Evolutionary conservation across 2,113 vertebrate species (phyloP).

Genomic region (Cervus canadensis): DNA sequence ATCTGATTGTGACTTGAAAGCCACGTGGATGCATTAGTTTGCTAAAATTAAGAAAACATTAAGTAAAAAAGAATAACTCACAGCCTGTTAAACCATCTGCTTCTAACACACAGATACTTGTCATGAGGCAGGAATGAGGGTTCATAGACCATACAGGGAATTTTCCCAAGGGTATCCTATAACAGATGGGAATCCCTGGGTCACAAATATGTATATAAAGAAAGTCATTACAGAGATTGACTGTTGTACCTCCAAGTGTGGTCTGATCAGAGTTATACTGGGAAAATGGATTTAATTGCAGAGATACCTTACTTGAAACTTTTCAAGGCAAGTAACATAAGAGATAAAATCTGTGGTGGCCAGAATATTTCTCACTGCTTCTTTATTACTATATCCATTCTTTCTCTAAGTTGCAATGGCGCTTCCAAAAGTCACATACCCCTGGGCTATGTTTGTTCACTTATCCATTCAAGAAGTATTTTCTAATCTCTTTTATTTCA

Average conservation of each 20-base stretch:
- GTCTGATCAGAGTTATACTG: background rate
- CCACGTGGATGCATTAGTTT: background rate
- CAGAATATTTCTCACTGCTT: background rate
- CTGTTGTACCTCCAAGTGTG: background rate
- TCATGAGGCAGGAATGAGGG: background rate
- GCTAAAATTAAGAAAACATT: constrained; percentile 40
- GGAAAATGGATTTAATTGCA: background rate
- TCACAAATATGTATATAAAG: background rate
- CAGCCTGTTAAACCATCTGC: constrained; percentile 19
- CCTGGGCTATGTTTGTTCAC: background rate
- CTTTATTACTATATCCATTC: background rate
- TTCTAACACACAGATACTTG: constrained; percentile 5
- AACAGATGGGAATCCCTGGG: background rate
- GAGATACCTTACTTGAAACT: background rate
- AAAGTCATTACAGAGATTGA: background rate
- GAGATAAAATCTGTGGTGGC: background rate
- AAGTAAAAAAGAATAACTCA: constrained; percentile 31
- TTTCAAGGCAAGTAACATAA: background rate
- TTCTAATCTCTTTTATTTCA: background rate
- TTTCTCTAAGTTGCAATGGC: background rate
- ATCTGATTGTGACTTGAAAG: constrained; percentile 31
- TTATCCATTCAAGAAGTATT: background rate
- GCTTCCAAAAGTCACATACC: background rate
- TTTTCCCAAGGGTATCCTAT: background rate
- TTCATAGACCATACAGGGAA: background rate